Percentiles rank a stretch among this genome's conserved stretches.
Conservation (phyloP, 2,888 invertebrate species). For the Brenthis hecate region DNA sequence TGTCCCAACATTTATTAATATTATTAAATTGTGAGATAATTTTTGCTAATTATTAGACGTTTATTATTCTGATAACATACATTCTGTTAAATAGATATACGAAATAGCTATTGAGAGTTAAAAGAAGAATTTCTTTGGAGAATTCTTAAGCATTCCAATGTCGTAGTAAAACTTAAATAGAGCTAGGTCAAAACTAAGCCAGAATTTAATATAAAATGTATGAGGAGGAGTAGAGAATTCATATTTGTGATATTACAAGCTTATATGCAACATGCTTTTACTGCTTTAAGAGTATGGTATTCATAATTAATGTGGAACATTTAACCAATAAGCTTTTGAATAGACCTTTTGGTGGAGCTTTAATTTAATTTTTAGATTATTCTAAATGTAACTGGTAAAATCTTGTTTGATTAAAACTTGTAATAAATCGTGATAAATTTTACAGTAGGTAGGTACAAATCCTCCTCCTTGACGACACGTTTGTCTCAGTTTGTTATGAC, state of each 20-base stretch:
- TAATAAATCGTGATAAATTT: too few species aligned
- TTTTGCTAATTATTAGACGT: too few species aligned
- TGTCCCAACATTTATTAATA: too few species aligned
- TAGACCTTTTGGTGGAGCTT: background rate
- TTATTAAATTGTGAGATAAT: too few species aligned
- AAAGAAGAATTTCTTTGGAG: conserved; percentile 7
- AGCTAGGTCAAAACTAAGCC: conserved; percentile 19
- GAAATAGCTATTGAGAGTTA: background rate
- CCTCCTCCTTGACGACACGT: too few species aligned
- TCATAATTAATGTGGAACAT: conserved; percentile 12
- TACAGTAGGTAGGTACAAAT: too few species aligned
- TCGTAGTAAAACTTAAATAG: conserved; percentile 16
- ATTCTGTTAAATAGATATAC: background rate
- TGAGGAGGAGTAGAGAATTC: conserved; percentile 30
- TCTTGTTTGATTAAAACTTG: too few species aligned
- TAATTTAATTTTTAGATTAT: background rate
- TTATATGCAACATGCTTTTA: conserved; percentile 19
- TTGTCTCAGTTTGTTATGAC: too few species aligned
- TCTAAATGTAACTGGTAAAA: background rate
- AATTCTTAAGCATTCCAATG: background rate
- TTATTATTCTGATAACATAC: too few species aligned
- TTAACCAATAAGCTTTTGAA: conserved; percentile 4
- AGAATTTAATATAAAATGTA: conserved; percentile 38
- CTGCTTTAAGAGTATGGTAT: conserved; percentile 15
- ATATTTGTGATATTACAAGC: conserved; percentile 33